Percentiles rank a stretch among this genome's conserved stretches.
These are phyloP conservation scores for Odontamblyopus lacepedii DNA, from an alignment of 2,797 vertebrate genomes.

Conservation along the genomic window DNA sequence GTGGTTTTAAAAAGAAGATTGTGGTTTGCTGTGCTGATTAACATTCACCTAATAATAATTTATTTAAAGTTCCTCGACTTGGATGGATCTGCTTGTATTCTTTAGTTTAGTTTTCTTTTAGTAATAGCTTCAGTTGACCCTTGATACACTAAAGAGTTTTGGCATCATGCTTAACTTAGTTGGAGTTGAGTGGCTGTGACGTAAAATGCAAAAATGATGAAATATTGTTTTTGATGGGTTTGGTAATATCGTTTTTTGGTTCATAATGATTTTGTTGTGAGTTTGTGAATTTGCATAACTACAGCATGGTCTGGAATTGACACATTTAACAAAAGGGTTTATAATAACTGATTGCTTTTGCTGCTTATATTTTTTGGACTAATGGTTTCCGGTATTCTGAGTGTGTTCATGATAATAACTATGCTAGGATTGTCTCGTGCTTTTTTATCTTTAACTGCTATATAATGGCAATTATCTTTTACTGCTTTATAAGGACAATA, in stretches of 20 bases:
- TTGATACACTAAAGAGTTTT: neutral
- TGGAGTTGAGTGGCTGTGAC: neutral
- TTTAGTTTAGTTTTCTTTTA: neutral
- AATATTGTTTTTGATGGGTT: neutral
- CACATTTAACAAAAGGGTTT: neutral
- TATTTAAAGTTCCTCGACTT: neutral
- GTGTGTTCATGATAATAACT: neutral
- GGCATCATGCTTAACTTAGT: neutral
- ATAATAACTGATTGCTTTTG: neutral
- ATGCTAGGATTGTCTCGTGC: neutral
- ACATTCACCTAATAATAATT: slow-evolving; percentile 18
- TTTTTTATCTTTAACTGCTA: neutral
- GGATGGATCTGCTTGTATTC: neutral
- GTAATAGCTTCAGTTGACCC: neutral
- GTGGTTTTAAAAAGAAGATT: slow-evolving; percentile 11
- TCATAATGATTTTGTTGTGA: neutral
- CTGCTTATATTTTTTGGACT: neutral
- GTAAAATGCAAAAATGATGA: neutral
- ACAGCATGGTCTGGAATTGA: neutral
- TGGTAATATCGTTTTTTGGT: neutral
- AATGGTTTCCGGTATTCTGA: neutral
- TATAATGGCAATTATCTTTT: neutral
- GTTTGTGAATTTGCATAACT: neutral
- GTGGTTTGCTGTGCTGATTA: slow-evolving; percentile 26
- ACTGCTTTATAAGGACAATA: neutral